Percentiles rank a stretch among this genome's conserved stretches.
phyloP scores from a whole-genome alignment of 2,797 vertebrate genomes.

The Gadopsis marmoratus region DNA sequence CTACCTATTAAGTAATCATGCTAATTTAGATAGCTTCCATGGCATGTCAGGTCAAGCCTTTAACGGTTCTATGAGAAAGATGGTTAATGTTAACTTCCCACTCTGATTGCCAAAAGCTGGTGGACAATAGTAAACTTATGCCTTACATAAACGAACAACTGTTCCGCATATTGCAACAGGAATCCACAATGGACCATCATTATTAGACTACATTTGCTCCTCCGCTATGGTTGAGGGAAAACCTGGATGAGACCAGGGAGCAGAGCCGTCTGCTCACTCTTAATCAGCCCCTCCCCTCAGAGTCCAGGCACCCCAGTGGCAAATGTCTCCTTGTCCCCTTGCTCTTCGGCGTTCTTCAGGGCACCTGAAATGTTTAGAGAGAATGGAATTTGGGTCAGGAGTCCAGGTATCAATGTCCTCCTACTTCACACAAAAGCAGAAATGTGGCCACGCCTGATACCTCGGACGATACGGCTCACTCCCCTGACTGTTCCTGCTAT shows the following conservation, averaged over 20 bases:
- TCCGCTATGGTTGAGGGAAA: conserved; percentile 12
- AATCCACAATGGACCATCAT: conserved; percentile 16
- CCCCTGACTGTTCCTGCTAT: conserved; percentile 24
- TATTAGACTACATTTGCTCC: conserved; percentile 1
- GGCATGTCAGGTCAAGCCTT: not conserved
- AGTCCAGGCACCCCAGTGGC: conserved; percentile 9
- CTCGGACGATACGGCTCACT: conserved; percentile 38
- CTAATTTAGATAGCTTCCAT: not conserved
- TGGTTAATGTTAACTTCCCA: not conserved
- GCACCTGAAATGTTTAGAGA: conserved; percentile 39
- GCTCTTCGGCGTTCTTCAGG: conserved; percentile 12
- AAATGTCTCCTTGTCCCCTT: conserved; percentile 30
- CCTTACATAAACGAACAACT: conserved; percentile 13
- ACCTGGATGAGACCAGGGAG: conserved; percentile 2
- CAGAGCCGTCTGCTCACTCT: not conserved
- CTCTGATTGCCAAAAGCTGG: not conserved
- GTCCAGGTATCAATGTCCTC: conserved; percentile 31
- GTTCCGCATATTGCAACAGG: conserved; percentile 11
- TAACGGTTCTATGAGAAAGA: not conserved
- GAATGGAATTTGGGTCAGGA: conserved; percentile 39
- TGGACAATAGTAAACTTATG: not conserved
- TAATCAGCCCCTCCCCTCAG: not conserved
- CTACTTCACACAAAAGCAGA: conserved; percentile 51
- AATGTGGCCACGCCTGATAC: conserved; percentile 48
- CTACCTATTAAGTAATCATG: not conserved